Evolutionary conservation across 1,140 invertebrate species (phyloP).

Genomic region (Achatina immaculata): DNA sequence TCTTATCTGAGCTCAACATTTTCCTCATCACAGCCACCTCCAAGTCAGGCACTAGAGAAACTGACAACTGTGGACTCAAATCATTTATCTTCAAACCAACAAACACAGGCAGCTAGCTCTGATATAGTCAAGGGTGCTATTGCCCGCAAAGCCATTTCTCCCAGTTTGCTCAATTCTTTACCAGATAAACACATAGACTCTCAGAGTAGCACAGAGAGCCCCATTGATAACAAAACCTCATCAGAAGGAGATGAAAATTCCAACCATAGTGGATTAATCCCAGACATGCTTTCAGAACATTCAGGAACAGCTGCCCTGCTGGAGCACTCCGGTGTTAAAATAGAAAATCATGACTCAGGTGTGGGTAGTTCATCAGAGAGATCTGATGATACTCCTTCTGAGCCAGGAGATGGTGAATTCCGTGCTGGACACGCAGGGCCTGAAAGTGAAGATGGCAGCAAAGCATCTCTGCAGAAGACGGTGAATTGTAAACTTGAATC

Average conservation of each 20-base stretch:
- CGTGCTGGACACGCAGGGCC: background rate
- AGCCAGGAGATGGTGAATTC: constrained; percentile 62
- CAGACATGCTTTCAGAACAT: constrained; percentile 54
- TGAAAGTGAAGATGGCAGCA: constrained; percentile 20
- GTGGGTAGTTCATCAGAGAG: constrained; percentile 65
- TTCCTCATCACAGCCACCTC: background rate
- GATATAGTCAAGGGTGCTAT: background rate
- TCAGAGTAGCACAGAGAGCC: constrained; percentile 39
- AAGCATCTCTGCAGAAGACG: background rate
- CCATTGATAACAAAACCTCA: constrained; percentile 50
- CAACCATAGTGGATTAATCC: constrained; percentile 55
- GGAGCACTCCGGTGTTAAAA: constrained; percentile 47
- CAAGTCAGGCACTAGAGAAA: background rate
- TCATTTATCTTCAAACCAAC: constrained; percentile 5
- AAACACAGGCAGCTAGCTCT: constrained; percentile 37
- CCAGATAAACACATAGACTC: constrained; percentile 35
- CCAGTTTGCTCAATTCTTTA: constrained; percentile 44
- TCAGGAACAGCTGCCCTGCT: constrained; percentile 47
- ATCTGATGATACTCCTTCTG: constrained; percentile 65
- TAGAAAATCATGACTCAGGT: constrained; percentile 64
- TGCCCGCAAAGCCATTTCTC: constrained; percentile 4
- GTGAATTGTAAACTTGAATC: constrained; percentile 26
- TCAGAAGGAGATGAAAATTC: constrained; percentile 54
- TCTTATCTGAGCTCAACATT: background rate
- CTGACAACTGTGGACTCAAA: background rate